Percentiles rank a stretch among this genome's conserved stretches.
Evolutionary conservation across 2,888 invertebrate genomes (phyloP).

Genomic region (Plebejus argus): DNA sequence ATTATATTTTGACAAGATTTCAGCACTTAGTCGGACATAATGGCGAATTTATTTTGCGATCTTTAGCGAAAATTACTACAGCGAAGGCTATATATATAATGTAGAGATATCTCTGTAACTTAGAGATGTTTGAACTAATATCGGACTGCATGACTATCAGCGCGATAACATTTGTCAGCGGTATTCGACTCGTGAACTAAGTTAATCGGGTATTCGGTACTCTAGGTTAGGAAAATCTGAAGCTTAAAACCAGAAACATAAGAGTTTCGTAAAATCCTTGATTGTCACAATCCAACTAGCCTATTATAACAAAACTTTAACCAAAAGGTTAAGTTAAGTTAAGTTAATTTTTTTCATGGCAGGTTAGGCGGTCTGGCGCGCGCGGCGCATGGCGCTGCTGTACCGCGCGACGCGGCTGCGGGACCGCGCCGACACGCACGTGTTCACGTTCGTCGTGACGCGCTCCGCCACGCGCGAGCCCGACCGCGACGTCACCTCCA

Average conservation of each 20-base stretch:
- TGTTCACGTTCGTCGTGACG: constrained; percentile 92
- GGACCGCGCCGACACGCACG: constrained; percentile 90
- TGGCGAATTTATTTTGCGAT: not conserved
- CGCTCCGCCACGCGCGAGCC: constrained; percentile 88
- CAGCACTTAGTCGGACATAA: not conserved
- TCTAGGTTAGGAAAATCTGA: too few relatives aligned
- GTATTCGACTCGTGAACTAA: too few relatives aligned
- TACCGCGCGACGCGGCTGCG: constrained; percentile 91
- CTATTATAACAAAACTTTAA: not conserved
- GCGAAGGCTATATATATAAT: not conserved
- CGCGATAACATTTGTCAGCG: too few relatives aligned
- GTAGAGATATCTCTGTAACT: not conserved
- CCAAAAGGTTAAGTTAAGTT: too few relatives aligned
- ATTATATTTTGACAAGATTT: constrained; percentile 9
- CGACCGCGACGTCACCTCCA: constrained; percentile 89
- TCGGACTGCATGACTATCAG: too few relatives aligned
- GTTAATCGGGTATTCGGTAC: too few relatives aligned
- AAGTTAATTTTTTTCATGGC: not conserved
- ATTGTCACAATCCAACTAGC: too few relatives aligned
- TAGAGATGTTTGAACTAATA: too few relatives aligned
- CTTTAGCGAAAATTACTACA: not conserved
- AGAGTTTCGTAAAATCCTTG: too few relatives aligned
- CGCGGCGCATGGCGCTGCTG: constrained; percentile 87
- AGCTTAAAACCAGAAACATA: too few relatives aligned
- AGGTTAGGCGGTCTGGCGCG: constrained; percentile 60